Evolutionary conservation across 2,113 vertebrate genomes (phyloP).

Genomic region (Gavialis gangeticus): DNA sequence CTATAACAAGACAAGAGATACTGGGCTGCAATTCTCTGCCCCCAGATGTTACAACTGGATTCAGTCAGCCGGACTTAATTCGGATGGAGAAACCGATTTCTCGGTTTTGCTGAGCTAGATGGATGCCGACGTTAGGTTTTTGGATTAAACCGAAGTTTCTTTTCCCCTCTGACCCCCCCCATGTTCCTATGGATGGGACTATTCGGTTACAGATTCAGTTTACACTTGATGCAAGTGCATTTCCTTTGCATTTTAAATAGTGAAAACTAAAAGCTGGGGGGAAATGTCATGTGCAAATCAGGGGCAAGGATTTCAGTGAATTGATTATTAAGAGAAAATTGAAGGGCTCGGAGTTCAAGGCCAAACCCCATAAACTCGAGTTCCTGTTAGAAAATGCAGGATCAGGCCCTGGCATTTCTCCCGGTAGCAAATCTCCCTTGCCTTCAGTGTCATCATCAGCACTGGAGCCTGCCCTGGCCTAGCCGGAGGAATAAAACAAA

Average conservation of each 20-base stretch:
- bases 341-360: neutral
- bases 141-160: neutral
- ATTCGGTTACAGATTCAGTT: no score
- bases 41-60: neutral
- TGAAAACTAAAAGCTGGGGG: neutral
- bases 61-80: neutral
- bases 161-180: no score
- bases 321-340: neutral
- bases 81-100: neutral
- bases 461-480: neutral
- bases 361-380: neutral
- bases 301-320: no score
- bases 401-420: neutral
- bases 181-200: no score
- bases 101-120: neutral
- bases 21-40: neutral
- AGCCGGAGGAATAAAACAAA: neutral
- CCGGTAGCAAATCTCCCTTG: accelerated
- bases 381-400: neutral
- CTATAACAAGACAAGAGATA: neutral
- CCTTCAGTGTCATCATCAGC: accelerated
- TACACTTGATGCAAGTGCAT: accelerated
- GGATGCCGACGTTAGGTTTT: neutral
- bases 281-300: no score
- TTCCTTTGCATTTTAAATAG: neutral